Base-by-base conservation (phyloP, 2,888 invertebrate species). In the Campaea margaritaria region DNA sequence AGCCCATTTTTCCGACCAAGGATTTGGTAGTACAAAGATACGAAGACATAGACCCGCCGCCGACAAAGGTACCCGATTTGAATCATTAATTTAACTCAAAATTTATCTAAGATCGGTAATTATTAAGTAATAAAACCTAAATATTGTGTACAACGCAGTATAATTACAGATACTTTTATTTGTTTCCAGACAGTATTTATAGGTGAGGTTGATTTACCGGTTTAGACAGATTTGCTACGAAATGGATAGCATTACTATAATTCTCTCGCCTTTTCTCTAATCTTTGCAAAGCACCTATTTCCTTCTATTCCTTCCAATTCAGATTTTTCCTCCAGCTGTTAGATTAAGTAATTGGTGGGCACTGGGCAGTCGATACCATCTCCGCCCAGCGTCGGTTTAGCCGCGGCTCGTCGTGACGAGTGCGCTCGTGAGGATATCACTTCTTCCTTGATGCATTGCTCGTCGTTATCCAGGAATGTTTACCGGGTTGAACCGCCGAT, bases 381-480 rank as follows among this genome's bases (percentile, higher is more conserved):
- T 36, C 21, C 31, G 45, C 27, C 5, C n/a, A 34, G 36, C 34
- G 48, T 46, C 39, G 13, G 21, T 14, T 36, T 55, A 56, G 42
- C 15, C 46, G 46, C 41, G 52, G 8, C 36, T 52, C 15, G 64
- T 66, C 65, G 65, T 65, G 65, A 65, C 58, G 64, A 58, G 56
- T 3, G 1, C 31, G 31, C 36, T 73, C 76, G 74, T 71, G 71
- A 58, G 62, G 52, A 70, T 80, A 82, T 79, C 82, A 69, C 76
- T 73, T 70, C 73, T 74, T 73, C 73, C 74, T 73, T 73, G 74
- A 76, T 73, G 67, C 72, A 77, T 74, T 70, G 70, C 74, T 73
- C 63, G 63, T 61, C 43, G 71, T 74, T 76, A 72, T 71, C 68
- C 64, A 62, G 69, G 70, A 74, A 72, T 73, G 69, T 71, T 69